These are phyloP conservation scores for Heterotis niloticus DNA, from an alignment of 2,113 vertebrate genomes.

Conservation along the genomic window DNA sequence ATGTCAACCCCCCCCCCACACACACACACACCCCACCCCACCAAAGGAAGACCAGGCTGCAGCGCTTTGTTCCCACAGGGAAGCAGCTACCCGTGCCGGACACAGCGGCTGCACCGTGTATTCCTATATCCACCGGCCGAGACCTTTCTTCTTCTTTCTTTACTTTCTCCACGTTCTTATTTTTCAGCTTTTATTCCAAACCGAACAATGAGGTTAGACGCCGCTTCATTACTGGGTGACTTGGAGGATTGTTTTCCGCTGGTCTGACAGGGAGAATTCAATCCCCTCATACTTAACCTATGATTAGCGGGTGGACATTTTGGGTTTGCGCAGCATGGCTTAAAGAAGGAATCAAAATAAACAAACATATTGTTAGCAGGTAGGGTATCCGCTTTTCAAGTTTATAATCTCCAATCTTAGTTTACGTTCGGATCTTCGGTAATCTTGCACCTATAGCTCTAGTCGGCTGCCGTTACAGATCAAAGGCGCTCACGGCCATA, in stretches of 20 bases:
- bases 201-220: conserved; percentile 14
- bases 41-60: conserved; percentile 46
- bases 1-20: conserved; percentile 25
- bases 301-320: no score
- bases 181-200: not conserved
- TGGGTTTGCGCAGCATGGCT: not conserved
- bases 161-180: not conserved
- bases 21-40: conserved; percentile 1
- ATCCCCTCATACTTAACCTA: not conserved
- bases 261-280: not conserved
- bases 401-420: conserved; percentile 7
- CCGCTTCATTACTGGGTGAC: not conserved
- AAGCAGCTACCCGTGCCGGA: not conserved
- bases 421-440: not conserved
- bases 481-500: not conserved
- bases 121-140: not conserved
- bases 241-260: not conserved
- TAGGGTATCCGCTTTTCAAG: not conserved
- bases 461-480: not conserved
- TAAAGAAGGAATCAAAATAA: not conserved
- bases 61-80: conserved; percentile 55
- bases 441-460: not conserved
- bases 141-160: not conserved
- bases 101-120: not conserved
- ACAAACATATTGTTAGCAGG: not conserved